phyloP scores from a whole-genome alignment of 2,888 invertebrate species.

The Lasioglossum malachurum region DNA sequence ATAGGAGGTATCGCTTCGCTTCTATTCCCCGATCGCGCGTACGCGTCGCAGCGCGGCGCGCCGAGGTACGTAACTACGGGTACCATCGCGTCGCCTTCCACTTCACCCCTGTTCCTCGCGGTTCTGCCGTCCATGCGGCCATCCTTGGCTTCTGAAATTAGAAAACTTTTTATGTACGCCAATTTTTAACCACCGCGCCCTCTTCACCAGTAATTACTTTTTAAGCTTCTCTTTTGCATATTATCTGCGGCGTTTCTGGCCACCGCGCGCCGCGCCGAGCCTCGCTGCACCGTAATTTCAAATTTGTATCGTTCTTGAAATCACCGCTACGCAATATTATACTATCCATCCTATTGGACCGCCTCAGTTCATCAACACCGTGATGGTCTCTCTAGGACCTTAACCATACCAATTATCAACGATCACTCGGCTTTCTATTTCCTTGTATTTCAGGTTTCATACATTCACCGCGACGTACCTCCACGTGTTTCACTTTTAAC shows the following conservation, averaged over 20 bases:
- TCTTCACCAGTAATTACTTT: slow-evolving; percentile 84
- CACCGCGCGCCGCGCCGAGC: slow-evolving; percentile 12
- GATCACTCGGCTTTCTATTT: neutral
- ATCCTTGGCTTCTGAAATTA: slow-evolving; percentile 81
- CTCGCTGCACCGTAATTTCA: slow-evolving; percentile 66
- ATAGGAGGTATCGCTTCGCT: neutral
- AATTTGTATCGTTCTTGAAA: slow-evolving; percentile 71
- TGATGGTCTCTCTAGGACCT: neutral
- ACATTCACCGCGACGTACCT: too few relatives aligned
- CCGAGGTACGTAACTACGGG: slow-evolving; percentile 61
- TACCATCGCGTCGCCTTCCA: slow-evolving; percentile 13
- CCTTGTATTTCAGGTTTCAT: too few relatives aligned
- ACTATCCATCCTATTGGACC: slow-evolving; percentile 8
- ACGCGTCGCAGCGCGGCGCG: neutral
- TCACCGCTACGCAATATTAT: slow-evolving; percentile 51
- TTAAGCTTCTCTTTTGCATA: slow-evolving; percentile 83
- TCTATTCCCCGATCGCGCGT: slow-evolving; percentile 15
- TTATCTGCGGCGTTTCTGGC: slow-evolving; percentile 75
- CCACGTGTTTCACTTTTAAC: too few relatives aligned
- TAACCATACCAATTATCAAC: neutral
- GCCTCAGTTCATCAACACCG: slow-evolving; percentile 29
- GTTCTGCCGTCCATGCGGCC: slow-evolving; percentile 50
- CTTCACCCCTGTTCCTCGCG: slow-evolving; percentile 24
- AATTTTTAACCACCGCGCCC: slow-evolving; percentile 83
- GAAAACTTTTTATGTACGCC: slow-evolving; percentile 84